A percentile compares a stretch with the other conserved stretches of the same genome.
Evolutionary conservation across 2,113 vertebrate species (phyloP).

Genomic region (Ramphastos sulfuratus): DNA sequence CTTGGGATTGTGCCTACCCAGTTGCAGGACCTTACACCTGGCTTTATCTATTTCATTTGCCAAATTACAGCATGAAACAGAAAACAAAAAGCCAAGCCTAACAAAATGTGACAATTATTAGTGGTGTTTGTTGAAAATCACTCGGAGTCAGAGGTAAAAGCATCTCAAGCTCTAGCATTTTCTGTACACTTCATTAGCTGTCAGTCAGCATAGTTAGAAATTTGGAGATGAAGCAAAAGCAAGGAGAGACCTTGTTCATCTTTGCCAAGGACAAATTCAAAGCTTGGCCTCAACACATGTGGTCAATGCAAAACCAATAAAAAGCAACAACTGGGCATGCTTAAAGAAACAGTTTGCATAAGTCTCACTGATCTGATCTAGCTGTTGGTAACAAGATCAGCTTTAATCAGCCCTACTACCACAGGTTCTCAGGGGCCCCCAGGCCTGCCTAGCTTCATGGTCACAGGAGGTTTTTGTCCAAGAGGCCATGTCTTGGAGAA

Average conservation of each 20-base stretch:
- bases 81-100: constrained; percentile 24
- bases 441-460: background rate
- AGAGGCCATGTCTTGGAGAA: background rate
- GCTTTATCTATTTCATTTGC: background rate
- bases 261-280: background rate
- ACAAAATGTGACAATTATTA: constrained; percentile 45
- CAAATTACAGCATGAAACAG: constrained; percentile 2
- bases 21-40: too few species aligned
- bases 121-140: constrained; percentile 15
- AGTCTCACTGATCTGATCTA: constrained; percentile 35
- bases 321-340: background rate
- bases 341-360: constrained; percentile 16
- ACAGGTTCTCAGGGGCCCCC: background rate
- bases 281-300: background rate
- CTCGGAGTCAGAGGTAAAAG: constrained; percentile 29
- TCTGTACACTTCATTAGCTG: constrained; percentile 17
- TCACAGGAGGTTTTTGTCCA: background rate
- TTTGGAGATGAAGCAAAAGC: constrained; percentile 13
- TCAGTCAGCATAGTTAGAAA: constrained; percentile 22
- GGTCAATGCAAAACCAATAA: background rate
- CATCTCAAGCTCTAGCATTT: constrained; percentile 23
- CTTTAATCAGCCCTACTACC: background rate
- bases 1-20: too few species aligned
- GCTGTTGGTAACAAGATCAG: constrained; percentile 7
- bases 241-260: background rate